Base-by-base conservation (phyloP, 2,797 vertebrate genomes). In the Enteromius thamalakanensis region DNA sequence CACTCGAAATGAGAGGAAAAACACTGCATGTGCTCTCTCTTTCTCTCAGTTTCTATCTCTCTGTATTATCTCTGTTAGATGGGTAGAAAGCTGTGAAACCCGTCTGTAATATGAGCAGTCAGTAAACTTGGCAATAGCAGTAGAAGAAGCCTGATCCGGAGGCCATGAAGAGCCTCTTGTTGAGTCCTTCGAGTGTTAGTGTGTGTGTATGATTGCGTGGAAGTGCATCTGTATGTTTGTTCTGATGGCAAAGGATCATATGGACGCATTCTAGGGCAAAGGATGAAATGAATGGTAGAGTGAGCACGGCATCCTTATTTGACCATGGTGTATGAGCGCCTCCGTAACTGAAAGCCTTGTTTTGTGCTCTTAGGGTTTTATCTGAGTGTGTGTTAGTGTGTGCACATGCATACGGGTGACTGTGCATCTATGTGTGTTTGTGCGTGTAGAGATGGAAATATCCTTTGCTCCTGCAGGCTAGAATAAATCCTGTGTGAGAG, bases 401-500 rank as follows among this genome's bases (percentile, higher is more conserved):
- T 58, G 15, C 71, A 9, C 67, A 47, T 53, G 0, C 65, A 49
- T 70, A 26, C 40, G 37, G 62, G 76, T 55, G 64, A 70, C 83
- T 81, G 55, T 76, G 75, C 83, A 76, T 79, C 76, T 80, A 47
- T 82, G 62, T 74, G 74, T 88, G 86, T 75, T 74, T 86, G 83
- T 81, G 79, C 75, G 64, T 88, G 87, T 64, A 47, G 64, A 83
- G 87, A 92, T 91, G 90, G 91, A 94, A 93, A 92, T 89, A 93
- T 90, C 86, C 87, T 88, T 90, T 92, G 91, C 91, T 88, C 87
- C 93, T 94, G 88, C 86, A 91, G 92, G 93, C 93, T 91, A 90
- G 79, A 88, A 87, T 93, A 94, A 94, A 93, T 93, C 92, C 93
- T 93, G 88, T 90, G 92, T 89, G 91, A 92, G 93, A 92, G 92